Evolutionary conservation across 2,797 vertebrate genomes (phyloP), one percentile per base, ranked within the genome.

Genomic region (Falco columbarius): DNA sequence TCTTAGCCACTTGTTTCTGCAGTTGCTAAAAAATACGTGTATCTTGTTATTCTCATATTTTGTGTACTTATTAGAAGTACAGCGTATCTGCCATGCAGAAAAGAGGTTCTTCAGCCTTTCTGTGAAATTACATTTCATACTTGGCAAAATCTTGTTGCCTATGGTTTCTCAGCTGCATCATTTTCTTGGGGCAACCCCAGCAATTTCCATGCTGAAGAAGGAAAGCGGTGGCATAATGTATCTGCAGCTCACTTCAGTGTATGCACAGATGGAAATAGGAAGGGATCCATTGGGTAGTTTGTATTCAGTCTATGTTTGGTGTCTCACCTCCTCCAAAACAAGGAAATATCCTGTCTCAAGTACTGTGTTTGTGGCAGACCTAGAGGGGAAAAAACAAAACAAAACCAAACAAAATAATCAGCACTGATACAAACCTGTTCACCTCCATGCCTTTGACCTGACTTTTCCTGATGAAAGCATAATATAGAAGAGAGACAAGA

Each of bases 61-160:
- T 47, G 8, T 76, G 9, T 42, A 10, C n/a, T 86, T 55, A 1
- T 7, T 46, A 34, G 81, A 3, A 3, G 10, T 32, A 4, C 3
- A 30, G 42, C 23, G 17, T 21, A 23, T 49, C 54, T 88, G 63
- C 66, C 59, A 68, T 2, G 4, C 27, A 46, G 73, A 46, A 68
- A 72, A 90, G 46, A 72, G 11, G 10, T 59, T 90, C 54, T 66
- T 38, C 56, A 81, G 63, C 36, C 56, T 89, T 62, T 34, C 86
- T 85, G 81, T 85, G 79, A 85, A 95, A 76, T 82, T 77, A 14
- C 23, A 7, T 95, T 92, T 96, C 84, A 63, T 88, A 82, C 52
- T 63, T 67, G 72, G 42, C 63, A 61, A 82, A 80, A 76, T 61
- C 38, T 79, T 30, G 14, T 72, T 81, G 46, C 67, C 75, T 75